phyloP scores from a whole-genome alignment of 2,113 vertebrate genomes.

The Phaethornis superciliosus region DNA sequence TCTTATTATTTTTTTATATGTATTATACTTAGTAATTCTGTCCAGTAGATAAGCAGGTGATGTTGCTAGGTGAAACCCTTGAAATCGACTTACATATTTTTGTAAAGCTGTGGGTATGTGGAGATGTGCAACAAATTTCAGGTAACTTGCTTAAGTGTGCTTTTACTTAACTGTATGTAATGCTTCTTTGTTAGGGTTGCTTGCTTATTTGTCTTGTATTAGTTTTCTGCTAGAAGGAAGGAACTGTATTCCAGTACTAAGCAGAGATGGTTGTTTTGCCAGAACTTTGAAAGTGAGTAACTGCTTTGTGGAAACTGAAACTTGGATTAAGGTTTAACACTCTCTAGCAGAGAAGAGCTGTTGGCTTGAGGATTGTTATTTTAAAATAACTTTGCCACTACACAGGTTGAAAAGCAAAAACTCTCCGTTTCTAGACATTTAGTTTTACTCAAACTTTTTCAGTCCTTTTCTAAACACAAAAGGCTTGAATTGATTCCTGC shows the following conservation, averaged over 20 bases:
- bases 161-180: not conserved
- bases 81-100: not conserved
- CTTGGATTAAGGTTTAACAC: not conserved
- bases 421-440: not conserved
- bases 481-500: not conserved
- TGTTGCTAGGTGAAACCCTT: not conserved
- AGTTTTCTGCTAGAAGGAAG: constrained; percentile 6
- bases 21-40: not conserved
- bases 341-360: not conserved
- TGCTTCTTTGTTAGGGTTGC: not conserved
- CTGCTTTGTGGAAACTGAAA: not conserved
- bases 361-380: not conserved
- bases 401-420: not conserved
- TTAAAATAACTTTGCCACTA: not conserved
- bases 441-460: not conserved
- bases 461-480: not conserved
- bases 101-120: not conserved
- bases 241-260: constrained; percentile 8
- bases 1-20: not conserved
- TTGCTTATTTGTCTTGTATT: not conserved
- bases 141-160: not conserved
- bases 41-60: not conserved
- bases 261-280: not conserved
- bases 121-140: not conserved
- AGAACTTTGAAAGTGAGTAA: not conserved